Evolutionary conservation across 2,888 invertebrate species (phyloP).

Genomic region (Torymus aiolomorphi): DNA sequence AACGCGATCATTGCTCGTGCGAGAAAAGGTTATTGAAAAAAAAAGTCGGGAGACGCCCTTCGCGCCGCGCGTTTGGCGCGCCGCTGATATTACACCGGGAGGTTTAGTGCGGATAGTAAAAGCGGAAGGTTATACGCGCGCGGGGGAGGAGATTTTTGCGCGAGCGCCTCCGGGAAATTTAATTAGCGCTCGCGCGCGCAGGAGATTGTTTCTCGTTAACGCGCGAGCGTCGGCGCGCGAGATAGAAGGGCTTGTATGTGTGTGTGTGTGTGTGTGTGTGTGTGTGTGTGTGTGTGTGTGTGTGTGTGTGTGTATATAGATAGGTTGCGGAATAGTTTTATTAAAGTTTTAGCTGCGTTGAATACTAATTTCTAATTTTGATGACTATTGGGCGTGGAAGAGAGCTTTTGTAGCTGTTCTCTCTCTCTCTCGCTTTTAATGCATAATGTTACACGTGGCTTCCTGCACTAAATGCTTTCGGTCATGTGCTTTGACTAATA

Average conservation of each 20-base stretch:
- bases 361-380: constrained; percentile 12
- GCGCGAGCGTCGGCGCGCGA: not conserved
- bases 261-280: too few species aligned
- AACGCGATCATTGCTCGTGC: constrained; percentile 35
- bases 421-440: too few species aligned
- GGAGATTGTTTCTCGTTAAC: constrained; percentile 35
- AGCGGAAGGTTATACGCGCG: constrained; percentile 19
- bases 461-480: too few species aligned
- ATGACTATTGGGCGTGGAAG: not conserved
- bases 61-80: not conserved
- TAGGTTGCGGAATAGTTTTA: too few species aligned
- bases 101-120: constrained; percentile 36
- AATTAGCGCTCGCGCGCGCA: constrained; percentile 4
- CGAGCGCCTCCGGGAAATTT: constrained; percentile 3
- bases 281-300: too few species aligned
- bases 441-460: too few species aligned
- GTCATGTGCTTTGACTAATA: too few species aligned
- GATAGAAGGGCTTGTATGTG: too few species aligned
- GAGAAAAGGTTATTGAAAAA: constrained; percentile 25
- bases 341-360: not conserved
- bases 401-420: not conserved
- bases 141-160: not conserved
- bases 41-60: not conserved
- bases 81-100: constrained; percentile 24
- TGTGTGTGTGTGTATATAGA: too few species aligned